A percentile compares a stretch with the other conserved stretches of the same genome.
phyloP scores from a whole-genome alignment of 2,113 vertebrate genomes.

The Myodes glareolus region DNA sequence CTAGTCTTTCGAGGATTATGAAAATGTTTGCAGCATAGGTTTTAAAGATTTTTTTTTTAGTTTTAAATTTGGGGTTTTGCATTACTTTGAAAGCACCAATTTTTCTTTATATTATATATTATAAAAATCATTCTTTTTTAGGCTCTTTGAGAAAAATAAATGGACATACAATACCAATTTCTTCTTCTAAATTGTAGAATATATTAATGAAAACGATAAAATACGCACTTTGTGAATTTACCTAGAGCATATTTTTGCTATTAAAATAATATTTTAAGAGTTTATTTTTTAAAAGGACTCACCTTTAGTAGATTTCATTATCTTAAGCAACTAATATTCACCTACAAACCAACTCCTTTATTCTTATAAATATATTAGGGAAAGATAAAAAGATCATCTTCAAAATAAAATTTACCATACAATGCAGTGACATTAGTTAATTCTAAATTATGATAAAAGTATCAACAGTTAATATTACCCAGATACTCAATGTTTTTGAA shows the following conservation, averaged over 20 bases:
- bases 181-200: constrained; percentile 40
- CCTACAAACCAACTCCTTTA: constrained; percentile 38
- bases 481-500: not conserved
- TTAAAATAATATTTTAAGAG: constrained; percentile 52
- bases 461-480: constrained; percentile 53
- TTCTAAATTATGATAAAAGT: constrained; percentile 49
- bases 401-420: constrained; percentile 63
- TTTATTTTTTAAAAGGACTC: constrained; percentile 43
- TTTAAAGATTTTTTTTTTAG: not conserved
- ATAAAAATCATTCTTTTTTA: constrained; percentile 1
- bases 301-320: constrained; percentile 62
- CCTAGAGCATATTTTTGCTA: constrained; percentile 60
- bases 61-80: constrained; percentile 53
- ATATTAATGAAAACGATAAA: constrained; percentile 29
- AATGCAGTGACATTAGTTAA: constrained; percentile 51
- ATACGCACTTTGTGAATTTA: constrained; percentile 38
- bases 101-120: not conserved
- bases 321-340: not conserved
- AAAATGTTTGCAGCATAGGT: not conserved
- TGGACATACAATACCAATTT: not conserved
- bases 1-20: not conserved
- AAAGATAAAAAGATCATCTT: constrained; percentile 52
- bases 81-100: constrained; percentile 24
- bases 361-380: constrained; percentile 33
- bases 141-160: not conserved